A percentile compares a stretch with the other conserved stretches of the same genome.
These are phyloP conservation scores for Leptoteleia sp. DNA, from an alignment of 1,140 invertebrate species.

Conservation along the genomic window DNA sequence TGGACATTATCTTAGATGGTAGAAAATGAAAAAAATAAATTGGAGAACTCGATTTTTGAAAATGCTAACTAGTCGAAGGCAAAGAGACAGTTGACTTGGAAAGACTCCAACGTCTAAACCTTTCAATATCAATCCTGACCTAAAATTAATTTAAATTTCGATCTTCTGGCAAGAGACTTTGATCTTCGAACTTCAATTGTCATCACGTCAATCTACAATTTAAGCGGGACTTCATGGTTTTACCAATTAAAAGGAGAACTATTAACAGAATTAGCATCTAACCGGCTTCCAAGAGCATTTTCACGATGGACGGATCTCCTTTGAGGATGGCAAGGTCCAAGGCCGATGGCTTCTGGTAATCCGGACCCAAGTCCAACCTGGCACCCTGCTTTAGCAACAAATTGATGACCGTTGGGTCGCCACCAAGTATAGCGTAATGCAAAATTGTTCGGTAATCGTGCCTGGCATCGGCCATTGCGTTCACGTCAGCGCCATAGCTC, in stretches of 20 bases:
- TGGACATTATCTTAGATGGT: no score
- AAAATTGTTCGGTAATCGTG: slow-evolving; percentile 92
- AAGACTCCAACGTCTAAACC: slow-evolving; percentile 28
- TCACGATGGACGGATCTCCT: slow-evolving; percentile 88
- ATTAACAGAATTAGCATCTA: no score
- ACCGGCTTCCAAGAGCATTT: slow-evolving; percentile 87
- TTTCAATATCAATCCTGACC: slow-evolving; percentile 42
- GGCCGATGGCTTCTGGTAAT: slow-evolving; percentile 90
- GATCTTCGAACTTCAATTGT: slow-evolving; percentile 23
- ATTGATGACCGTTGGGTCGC: slow-evolving; percentile 89
- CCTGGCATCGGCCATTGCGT: slow-evolving; percentile 89
- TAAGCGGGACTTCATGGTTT: no score
- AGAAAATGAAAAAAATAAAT: no score
- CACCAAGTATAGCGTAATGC: slow-evolving; percentile 92
- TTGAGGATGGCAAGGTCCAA: slow-evolving; percentile 92
- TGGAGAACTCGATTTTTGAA: background rate
- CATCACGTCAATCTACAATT: no score
- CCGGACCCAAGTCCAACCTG: slow-evolving; percentile 77
- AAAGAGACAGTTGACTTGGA: slow-evolving; percentile 20
- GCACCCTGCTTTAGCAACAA: slow-evolving; percentile 91
- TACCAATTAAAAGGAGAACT: no score
- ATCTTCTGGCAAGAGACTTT: slow-evolving; percentile 32
- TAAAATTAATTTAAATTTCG: slow-evolving; percentile 45
- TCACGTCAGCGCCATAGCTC: slow-evolving; percentile 90
- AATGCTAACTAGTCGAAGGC: background rate